Evolutionary conservation across 2,888 invertebrate species (phyloP).

Genomic region (Nysson spinosus): DNA sequence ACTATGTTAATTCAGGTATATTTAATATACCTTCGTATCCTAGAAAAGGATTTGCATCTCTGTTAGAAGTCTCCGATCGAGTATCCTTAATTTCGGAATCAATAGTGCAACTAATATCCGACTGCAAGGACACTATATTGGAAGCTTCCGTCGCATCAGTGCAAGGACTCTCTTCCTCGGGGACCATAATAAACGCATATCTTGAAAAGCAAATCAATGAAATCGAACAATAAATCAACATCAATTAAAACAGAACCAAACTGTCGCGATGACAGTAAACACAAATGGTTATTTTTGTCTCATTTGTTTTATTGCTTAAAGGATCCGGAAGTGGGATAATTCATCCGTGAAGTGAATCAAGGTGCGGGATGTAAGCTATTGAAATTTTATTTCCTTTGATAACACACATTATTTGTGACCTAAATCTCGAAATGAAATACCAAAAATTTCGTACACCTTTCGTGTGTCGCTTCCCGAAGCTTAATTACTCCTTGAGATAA

Average conservation of each 20-base stretch:
- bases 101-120: conserved; percentile 47
- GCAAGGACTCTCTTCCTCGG: conserved; percentile 56
- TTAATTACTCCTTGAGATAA: conserved; percentile 28
- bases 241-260: conserved; percentile 50
- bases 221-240: conserved; percentile 41
- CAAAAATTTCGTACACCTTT: conserved; percentile 24
- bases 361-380: no score
- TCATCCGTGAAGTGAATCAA: no score
- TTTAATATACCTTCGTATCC: conserved; percentile 19
- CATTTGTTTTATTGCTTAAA: background rate
- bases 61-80: background rate
- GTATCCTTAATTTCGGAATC: conserved; percentile 26
- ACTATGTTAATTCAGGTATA: no score
- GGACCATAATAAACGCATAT: conserved; percentile 51
- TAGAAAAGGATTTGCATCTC: conserved; percentile 8
- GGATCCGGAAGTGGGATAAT: background rate
- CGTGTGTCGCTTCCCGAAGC: background rate
- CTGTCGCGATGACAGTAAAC: conserved; percentile 52
- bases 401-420: conserved; percentile 31
- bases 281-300: conserved; percentile 1
- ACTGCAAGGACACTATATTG: conserved; percentile 57
- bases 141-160: conserved; percentile 62
- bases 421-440: conserved; percentile 22
- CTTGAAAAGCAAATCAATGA: conserved; percentile 27
- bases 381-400: conserved; percentile 31